Evolutionary conservation across 2,888 invertebrate species (phyloP), one percentile per base, ranked within the genome.

Genomic region (Latheticus oryzae): DNA sequence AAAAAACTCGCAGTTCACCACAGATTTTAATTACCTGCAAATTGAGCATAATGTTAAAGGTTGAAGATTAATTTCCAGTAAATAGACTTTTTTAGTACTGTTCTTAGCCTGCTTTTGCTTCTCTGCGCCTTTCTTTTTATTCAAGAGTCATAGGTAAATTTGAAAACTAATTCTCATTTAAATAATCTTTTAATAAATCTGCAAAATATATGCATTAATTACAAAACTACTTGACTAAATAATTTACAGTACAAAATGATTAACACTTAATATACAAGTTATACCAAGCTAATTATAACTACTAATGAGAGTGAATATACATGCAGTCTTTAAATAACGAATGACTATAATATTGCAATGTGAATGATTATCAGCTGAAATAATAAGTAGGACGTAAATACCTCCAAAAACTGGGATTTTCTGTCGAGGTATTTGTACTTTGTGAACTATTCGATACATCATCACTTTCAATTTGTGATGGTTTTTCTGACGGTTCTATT

Each of bases 301-400:
- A 16, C 37, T 40, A 40, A 13, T 5, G 11, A 21, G 17, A 11
- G 32, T 23, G 35, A 32, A 47, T 11, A 21, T 37, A 48, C 52
- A 43, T 37, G 52, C 58, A 58, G 58, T 58, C 58, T 58, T 57
- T 15, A 16, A 1, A 32, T 47, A 23, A 19, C 5, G 13, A 28
- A 28, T 48, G 47, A 53, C 53, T 53, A 58, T 5, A 13, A 12
- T 5, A 17, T 7, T 13, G 11, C 13, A n/a, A 19, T 35, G 33
- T 55, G 30, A 32, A 15, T 11, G 3, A 13, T 9, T 26, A 48
- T 59, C 43, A 59, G 17, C 59, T 59, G 23, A 85, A 84, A 70
- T 84, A 85, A 70, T 84, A 83, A 66, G 81, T 80, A 1, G 84
- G 84, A 63, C 83, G 81, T n/a, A 84, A 72, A 66, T 84, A 84